Conservation (phyloP, 1,140 invertebrate species). For the Listronotus oregonensis region DNA sequence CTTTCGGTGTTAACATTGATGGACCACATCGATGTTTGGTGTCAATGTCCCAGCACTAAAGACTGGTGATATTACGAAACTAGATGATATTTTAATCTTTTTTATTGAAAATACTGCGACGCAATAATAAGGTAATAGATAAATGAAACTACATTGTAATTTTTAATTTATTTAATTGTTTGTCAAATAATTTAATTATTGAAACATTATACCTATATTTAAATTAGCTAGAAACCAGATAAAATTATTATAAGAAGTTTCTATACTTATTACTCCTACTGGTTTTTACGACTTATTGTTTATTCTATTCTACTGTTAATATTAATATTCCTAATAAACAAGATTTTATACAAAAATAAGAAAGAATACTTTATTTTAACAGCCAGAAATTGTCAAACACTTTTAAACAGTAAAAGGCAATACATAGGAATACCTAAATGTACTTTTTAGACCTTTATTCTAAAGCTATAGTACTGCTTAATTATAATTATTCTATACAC, state of each 20-base stretch:
- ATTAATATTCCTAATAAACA: background rate
- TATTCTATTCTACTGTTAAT: too few relatives aligned
- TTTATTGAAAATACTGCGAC: too few relatives aligned
- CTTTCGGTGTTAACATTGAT: too few relatives aligned
- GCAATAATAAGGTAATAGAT: too few relatives aligned
- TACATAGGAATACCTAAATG: constrained; percentile 8
- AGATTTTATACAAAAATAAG: constrained; percentile 5
- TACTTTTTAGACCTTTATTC: constrained; percentile 1
- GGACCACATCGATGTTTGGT: too few relatives aligned
- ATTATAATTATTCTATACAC: too few relatives aligned
- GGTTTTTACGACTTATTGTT: background rate
- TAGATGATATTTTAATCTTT: background rate
- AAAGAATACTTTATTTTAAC: constrained; percentile 6
- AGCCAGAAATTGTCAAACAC: constrained; percentile 4
- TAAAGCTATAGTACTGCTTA: too few relatives aligned
- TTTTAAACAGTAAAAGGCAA: background rate
- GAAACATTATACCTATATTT: background rate
- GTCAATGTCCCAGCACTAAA: too few relatives aligned
- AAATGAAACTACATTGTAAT: background rate
- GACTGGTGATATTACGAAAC: too few relatives aligned
- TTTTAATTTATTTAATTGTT: background rate
- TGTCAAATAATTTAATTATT: background rate
- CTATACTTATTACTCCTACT: too few relatives aligned
- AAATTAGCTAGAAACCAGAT: too few relatives aligned
- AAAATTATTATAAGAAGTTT: too few relatives aligned